Evolutionary conservation across 2,888 invertebrate species (phyloP).

Genomic region (Ernsta delagoae): DNA sequence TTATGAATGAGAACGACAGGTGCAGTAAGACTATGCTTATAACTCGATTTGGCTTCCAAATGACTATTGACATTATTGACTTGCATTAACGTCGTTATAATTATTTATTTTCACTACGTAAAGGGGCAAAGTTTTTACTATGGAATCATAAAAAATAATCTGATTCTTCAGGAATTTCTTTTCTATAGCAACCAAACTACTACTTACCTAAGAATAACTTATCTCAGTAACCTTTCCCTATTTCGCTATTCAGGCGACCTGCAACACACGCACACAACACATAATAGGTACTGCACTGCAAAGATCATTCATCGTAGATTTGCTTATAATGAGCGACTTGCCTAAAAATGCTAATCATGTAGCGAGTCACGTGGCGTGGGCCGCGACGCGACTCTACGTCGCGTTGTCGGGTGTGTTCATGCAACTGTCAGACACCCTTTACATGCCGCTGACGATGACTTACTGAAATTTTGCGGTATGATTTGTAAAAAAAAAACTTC

Average conservation of each 20-base stretch:
- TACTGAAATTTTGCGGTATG: too few relatives aligned
- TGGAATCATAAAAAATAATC: neutral
- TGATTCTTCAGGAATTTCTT: too few relatives aligned
- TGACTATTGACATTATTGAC: conserved; percentile 26
- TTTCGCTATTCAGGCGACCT: neutral
- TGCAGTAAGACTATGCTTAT: conserved; percentile 18
- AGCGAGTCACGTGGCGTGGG: conserved; percentile 29
- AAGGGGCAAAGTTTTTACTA: conserved; percentile 1
- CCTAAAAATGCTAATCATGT: conserved; percentile 33
- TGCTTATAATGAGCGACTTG: conserved; percentile 31
- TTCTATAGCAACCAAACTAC: too few relatives aligned
- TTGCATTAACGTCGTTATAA: conserved; percentile 15
- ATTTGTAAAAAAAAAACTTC: too few relatives aligned
- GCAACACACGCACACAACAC: neutral
- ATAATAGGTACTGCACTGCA: neutral
- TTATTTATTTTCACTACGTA: conserved; percentile 4
- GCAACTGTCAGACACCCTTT: neutral
- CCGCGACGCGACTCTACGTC: conserved; percentile 26
- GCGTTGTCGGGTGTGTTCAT: conserved; percentile 11
- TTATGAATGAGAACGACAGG: conserved; percentile 37
- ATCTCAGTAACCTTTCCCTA: neutral
- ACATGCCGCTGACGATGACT: neutral
- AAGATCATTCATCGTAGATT: conserved; percentile 12
- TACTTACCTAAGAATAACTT: neutral
- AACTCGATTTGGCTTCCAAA: conserved; percentile 24